Base-by-base conservation (phyloP, 2,888 invertebrate genomes). In the Volucella zonaria region DNA sequence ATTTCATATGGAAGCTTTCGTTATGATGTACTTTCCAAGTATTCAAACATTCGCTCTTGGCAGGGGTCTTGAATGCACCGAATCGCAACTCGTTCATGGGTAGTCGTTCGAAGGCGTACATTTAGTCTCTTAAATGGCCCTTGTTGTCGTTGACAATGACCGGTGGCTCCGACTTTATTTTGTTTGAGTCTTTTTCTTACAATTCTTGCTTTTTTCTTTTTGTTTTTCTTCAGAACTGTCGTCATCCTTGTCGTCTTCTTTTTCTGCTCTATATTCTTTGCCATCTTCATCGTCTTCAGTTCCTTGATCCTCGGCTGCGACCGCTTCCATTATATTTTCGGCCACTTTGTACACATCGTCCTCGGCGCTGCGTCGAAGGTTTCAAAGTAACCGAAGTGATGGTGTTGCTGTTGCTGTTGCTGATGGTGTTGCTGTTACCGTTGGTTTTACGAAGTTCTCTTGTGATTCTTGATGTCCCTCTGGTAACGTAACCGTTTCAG, bases 81-180 rank as follows among this genome's bases (percentile, higher is more conserved):
- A 95, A 96, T 97, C 97, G 97, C 0, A 95, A 94, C 89, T 96
- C 96, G 23, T 94, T 94, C 45, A 92, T 93, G 1, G 96, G 96
- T 77, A 96, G 93, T 14, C 93, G 93, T 91, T 97, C 96, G 90
- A 97, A 97, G 0, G 90, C 87, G 64, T 90, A 91, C 0, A 83
- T 86, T 77, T 90, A 80, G 9, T 89, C 82, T 47, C 88, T 87
- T 42, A 91, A 40, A 8, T 88, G 87, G 42, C 91, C 90, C 15
- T 89, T 89, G 49, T 85, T 89, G 31, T 89, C 87, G 66, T 91
- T 90, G 18, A 82, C n/a, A 1, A 1, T 38, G 89, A n/a, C 59
- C 47, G 78, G 8, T 4, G 78, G 54, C 12, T 10, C 23, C 14
- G 45, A 15, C n/a, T 59, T 73, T 40, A 15, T 56, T 14, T 64